phyloP scores from a whole-genome alignment of 1,140 invertebrate species.

The Drosophila jambulina region DNA sequence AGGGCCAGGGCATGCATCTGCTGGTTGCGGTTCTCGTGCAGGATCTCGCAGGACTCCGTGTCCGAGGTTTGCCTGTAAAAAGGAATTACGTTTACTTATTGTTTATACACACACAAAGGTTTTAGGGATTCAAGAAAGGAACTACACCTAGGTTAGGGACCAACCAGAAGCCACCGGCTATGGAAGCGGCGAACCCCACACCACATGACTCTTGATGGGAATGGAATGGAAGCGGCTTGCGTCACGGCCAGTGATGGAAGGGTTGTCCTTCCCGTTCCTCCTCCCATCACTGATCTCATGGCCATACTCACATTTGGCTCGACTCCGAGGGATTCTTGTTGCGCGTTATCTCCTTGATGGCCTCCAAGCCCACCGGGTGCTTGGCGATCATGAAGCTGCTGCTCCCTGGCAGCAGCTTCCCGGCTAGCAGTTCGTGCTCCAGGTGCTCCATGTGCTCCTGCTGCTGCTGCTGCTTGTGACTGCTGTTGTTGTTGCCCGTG shows the following conservation, averaged over 20 bases:
- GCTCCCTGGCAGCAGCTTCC: slow-evolving; percentile 66
- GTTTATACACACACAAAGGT: neutral
- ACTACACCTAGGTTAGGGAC: slow-evolving; percentile 1
- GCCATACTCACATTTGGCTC: slow-evolving; percentile 82
- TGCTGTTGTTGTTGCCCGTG: slow-evolving; percentile 76
- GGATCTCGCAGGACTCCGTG: slow-evolving; percentile 84
- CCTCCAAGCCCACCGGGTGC: slow-evolving; percentile 84
- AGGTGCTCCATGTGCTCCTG: slow-evolving; percentile 24
- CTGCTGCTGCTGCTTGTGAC: slow-evolving; percentile 67
- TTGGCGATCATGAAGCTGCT: slow-evolving; percentile 84
- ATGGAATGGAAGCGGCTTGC: slow-evolving; percentile 26
- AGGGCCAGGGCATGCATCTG: slow-evolving; percentile 71
- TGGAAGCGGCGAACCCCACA: slow-evolving; percentile 33
- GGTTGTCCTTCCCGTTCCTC: neutral
- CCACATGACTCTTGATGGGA: slow-evolving; percentile 20
- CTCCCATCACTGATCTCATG: slow-evolving; percentile 20
- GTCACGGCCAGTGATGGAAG: slow-evolving; percentile 13
- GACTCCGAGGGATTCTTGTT: slow-evolving; percentile 84
- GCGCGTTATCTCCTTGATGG: slow-evolving; percentile 84
- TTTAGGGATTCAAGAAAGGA: neutral
- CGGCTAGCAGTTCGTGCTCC: slow-evolving; percentile 52
- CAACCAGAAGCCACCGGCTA: slow-evolving; percentile 16
- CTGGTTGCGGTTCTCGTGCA: slow-evolving; percentile 80
- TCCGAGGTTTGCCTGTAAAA: slow-evolving; percentile 83
- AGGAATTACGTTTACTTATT: neutral